phyloP scores from a whole-genome alignment of 2,113 vertebrate genomes.

The Chionomys nivalis region DNA sequence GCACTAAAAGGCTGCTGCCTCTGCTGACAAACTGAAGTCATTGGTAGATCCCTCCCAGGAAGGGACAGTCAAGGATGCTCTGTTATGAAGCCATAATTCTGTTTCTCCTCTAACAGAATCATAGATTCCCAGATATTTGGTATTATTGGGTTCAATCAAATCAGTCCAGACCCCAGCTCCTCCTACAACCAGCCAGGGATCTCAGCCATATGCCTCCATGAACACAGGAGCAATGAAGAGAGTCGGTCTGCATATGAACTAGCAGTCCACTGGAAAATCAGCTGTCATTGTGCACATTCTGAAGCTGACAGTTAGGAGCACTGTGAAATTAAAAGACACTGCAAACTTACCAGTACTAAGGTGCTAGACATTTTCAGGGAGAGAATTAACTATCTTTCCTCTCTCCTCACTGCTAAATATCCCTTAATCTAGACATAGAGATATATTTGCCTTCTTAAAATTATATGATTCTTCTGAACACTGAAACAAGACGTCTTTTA shows the following conservation, averaged over 20 bases:
- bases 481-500: neutral
- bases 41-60: neutral
- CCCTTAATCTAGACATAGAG: constrained; percentile 5
- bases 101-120: neutral
- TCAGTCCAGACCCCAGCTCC: neutral
- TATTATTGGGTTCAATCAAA: neutral
- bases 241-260: neutral
- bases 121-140: neutral
- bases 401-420: neutral
- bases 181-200: neutral
- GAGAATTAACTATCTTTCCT: neutral
- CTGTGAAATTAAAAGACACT: neutral
- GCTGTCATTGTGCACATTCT: neutral
- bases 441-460: neutral
- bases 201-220: neutral
- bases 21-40: neutral
- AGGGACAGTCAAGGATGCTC: neutral
- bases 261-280: constrained; percentile 3
- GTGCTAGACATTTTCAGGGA: neutral
- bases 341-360: neutral
- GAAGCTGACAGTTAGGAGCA: neutral
- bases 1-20: neutral
- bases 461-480: constrained; percentile 26
- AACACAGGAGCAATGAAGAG: neutral
- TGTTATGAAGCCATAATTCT: neutral